These are phyloP conservation scores for Pardalotus punctatus DNA, from an alignment of 2,113 vertebrate species.

Conservation along the genomic window DNA sequence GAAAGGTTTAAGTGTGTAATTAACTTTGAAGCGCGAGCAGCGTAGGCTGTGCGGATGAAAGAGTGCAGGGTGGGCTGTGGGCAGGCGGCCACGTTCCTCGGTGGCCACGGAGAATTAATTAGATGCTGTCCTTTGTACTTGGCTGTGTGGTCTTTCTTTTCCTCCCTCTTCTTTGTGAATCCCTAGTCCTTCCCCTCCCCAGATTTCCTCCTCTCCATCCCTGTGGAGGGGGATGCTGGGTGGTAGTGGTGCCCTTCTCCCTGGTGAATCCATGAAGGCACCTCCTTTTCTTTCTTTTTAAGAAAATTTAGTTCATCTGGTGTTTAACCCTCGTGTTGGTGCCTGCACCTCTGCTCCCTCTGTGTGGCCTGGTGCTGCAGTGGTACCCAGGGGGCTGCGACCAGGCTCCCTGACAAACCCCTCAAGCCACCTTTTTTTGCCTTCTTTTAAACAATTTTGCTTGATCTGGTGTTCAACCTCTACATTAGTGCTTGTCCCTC, in stretches of 20 bases:
- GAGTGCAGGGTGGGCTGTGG: neutral
- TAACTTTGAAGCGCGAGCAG: constrained; percentile 12
- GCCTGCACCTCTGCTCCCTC: neutral
- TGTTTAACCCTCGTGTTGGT: neutral
- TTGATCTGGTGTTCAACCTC: neutral
- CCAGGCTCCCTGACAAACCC: neutral
- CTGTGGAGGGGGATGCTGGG: neutral
- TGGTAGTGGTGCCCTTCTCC: neutral
- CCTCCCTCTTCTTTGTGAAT: neutral
- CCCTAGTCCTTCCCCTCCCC: neutral
- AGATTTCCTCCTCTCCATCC: neutral
- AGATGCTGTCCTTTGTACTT: neutral
- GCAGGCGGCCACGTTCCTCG: neutral
- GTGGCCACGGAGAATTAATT: constrained; percentile 24
- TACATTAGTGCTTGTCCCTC: neutral
- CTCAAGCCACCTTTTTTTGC: neutral
- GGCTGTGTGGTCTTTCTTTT: neutral
- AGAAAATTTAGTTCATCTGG: neutral
- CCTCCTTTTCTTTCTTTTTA: too few relatives aligned
- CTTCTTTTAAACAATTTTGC: neutral
- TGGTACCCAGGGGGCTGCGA: neutral
- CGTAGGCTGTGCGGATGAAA: neutral
- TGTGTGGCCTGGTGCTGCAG: neutral
- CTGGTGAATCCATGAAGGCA: neutral
- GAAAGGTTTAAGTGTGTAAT: constrained; percentile 36